A percentile compares a stretch with the other conserved stretches of the same genome.
Conservation (phyloP, 2,797 vertebrate species). For the Furcifer pardalis region DNA sequence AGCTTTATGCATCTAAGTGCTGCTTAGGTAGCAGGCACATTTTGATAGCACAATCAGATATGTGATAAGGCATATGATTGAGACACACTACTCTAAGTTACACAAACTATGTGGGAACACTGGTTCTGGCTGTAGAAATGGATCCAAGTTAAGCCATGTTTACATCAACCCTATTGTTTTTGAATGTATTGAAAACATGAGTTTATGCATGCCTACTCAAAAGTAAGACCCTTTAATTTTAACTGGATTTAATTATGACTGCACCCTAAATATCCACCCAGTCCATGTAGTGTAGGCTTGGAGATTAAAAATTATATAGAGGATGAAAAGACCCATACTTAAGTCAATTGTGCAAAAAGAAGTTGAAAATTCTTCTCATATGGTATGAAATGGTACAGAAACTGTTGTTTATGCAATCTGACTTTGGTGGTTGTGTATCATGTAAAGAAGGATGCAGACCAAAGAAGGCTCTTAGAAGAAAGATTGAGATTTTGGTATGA, state of each 20-base stretch:
- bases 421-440: background rate
- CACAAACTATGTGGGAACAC: too few relatives aligned
- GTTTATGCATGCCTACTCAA: background rate
- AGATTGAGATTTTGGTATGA: constrained; percentile 25
- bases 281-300: background rate
- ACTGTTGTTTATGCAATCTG: background rate
- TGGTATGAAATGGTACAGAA: background rate
- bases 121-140: background rate
- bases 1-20: too few relatives aligned
- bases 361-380: background rate
- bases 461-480: background rate
- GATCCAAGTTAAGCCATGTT: background rate
- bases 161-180: background rate
- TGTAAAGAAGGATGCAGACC: background rate
- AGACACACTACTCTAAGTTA: too few relatives aligned
- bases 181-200: background rate
- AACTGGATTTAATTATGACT: background rate
- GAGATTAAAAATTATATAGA: background rate
- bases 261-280: background rate
- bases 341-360: too few relatives aligned
- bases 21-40: too few relatives aligned
- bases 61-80: too few relatives aligned
- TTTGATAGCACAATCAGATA: too few relatives aligned
- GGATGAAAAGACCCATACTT: background rate
- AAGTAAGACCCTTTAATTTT: background rate